Conservation (phyloP, 2,113 vertebrate species). For the Ahaetulla prasina region DNA sequence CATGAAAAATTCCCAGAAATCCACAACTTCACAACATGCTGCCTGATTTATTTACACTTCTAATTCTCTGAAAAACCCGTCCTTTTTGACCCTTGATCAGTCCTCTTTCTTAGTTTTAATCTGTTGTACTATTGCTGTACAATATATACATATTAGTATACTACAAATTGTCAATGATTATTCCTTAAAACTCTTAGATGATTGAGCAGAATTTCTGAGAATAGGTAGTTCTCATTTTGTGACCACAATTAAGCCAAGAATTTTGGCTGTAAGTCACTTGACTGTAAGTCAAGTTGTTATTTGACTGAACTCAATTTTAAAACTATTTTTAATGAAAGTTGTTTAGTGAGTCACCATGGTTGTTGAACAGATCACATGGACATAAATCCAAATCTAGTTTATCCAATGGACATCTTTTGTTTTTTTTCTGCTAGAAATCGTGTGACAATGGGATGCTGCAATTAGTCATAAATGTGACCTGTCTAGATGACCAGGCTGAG, state of each 20-base stretch:
- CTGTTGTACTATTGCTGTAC: background rate
- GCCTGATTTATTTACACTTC: background rate
- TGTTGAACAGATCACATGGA: background rate
- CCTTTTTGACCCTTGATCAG: background rate
- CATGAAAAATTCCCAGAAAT: background rate
- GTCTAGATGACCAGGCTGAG: background rate
- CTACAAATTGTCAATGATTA: slow-evolving; percentile 5
- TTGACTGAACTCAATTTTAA: background rate
- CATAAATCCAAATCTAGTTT: background rate
- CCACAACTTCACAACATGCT: background rate
- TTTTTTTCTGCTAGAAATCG: background rate
- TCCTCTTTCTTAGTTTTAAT: background rate
- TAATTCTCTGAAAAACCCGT: background rate
- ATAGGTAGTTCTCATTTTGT: background rate
- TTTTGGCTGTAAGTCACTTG: background rate
- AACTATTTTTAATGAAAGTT: background rate
- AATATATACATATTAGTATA: slow-evolving; percentile 11
- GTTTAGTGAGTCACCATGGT: background rate
- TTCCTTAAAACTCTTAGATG: background rate
- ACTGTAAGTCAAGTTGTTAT: background rate
- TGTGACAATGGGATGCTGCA: background rate
- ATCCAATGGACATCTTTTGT: background rate
- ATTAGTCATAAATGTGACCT: background rate
- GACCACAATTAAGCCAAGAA: background rate
- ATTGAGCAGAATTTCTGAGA: slow-evolving; percentile 11